Evolutionary conservation across 2,797 vertebrate genomes (phyloP).

Genomic region (Pelobates cultripes): DNA sequence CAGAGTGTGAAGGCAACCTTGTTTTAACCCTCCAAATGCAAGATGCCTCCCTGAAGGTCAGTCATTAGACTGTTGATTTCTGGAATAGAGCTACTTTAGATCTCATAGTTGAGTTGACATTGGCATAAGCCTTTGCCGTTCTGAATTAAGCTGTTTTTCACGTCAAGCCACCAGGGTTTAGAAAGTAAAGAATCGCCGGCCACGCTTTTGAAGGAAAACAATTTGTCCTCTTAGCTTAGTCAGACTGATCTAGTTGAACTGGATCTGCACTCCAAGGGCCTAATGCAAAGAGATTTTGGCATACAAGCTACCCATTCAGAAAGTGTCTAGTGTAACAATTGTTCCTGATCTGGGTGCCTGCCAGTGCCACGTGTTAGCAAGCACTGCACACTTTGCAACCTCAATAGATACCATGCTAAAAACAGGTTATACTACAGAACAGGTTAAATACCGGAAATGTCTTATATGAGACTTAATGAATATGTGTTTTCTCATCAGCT

Average conservation of each 20-base stretch:
- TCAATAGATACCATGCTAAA: background rate
- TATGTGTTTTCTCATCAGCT: too few relatives aligned
- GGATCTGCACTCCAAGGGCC: slow-evolving; percentile 36
- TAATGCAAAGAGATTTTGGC: slow-evolving; percentile 47
- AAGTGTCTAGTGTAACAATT: slow-evolving; percentile 32
- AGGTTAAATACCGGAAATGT: background rate
- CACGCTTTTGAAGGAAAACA: slow-evolving; percentile 45
- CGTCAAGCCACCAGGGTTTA: slow-evolving; percentile 20
- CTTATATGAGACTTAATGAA: too few relatives aligned
- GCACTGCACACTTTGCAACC: background rate
- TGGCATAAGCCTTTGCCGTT: background rate
- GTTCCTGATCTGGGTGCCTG: slow-evolving; percentile 42
- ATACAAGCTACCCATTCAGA: slow-evolving; percentile 39
- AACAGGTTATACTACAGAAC: background rate
- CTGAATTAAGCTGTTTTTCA: background rate
- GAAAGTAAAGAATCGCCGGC: slow-evolving; percentile 10
- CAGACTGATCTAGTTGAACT: slow-evolving; percentile 43
- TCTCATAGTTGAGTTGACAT: background rate
- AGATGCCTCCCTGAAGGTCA: too few relatives aligned
- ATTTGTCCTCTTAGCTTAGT: slow-evolving; percentile 38
- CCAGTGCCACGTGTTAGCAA: slow-evolving; percentile 50
- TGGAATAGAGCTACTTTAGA: background rate
- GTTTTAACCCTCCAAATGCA: too few relatives aligned
- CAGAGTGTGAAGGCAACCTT: too few relatives aligned
- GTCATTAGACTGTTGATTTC: too few relatives aligned